Base-by-base conservation (phyloP, 2,888 invertebrate genomes). In the Dicyrtomina minuta region DNA sequence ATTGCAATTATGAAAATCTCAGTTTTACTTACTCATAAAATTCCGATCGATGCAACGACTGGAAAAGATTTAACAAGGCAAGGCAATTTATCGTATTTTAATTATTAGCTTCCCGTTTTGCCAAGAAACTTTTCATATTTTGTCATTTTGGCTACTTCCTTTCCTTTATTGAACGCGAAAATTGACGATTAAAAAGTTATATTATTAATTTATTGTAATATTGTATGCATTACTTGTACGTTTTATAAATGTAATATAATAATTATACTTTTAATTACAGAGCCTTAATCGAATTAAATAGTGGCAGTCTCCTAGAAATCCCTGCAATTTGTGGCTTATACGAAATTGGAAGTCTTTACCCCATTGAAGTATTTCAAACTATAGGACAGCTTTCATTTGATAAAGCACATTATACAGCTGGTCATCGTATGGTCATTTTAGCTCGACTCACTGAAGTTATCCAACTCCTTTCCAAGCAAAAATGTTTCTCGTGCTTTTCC, bases 1-100 rank as follows among this genome's bases (percentile, higher is more conserved):
- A 58, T 76, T 55, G 66, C 70, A 10, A 61, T 77, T 8, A 39
- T 76, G 17, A 75, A 71, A 65, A 74, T 77, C 39, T 71, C 76
- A 12, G 61, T 77, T 6, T 59, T 77, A 26, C 55, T 76, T 0
- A 64, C 46, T n/a, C 55, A 53, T 1, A 71, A 72, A 24, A 67
- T 73, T 6, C 62, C 49, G 56, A 72, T 77, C 43, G 77, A 77
- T 71, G 24, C 72, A 2, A 64, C 62, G 33, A 75, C 75, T 70
- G 75, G 71, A 0, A 53, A 43, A 10, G 56, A 66, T 20, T 68
- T 76, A 12, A 20, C 66, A 13, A 74, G 70, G 76, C 75, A 71
- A 24, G 27, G 49, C 22, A 46, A 60, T n/a, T 12, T 55, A 39
- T 43, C n/a, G 2, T 27, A 15, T 56, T 58, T 4, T 24, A 41